Percentiles rank a stretch among this genome's conserved stretches.
These are phyloP conservation scores for Peromyscus nudipes DNA, from an alignment of 2,797 vertebrate genomes.

Conservation along the genomic window DNA sequence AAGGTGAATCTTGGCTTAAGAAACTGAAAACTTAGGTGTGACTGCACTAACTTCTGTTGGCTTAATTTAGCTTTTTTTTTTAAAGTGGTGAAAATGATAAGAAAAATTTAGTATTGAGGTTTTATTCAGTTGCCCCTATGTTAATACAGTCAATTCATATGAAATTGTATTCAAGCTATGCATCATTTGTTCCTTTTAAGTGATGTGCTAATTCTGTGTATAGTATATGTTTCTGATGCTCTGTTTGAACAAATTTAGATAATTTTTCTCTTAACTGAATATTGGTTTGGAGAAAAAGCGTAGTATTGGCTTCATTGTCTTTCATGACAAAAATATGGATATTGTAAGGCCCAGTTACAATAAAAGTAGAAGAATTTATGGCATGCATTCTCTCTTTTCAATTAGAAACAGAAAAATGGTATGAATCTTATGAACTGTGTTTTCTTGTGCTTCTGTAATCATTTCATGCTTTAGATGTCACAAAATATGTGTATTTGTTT, in stretches of 20 bases:
- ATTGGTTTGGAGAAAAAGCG: neutral
- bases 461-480: neutral
- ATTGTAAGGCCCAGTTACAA: neutral
- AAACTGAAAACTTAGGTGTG: neutral
- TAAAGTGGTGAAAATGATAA: neutral
- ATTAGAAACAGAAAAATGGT: neutral
- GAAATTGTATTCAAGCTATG: neutral
- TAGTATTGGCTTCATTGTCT: neutral
- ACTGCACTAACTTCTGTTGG: neutral
- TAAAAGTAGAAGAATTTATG: neutral
- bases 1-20: rapidly evolving
- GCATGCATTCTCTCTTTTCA: neutral
- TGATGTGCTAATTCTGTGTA: neutral
- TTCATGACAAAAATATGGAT: neutral
- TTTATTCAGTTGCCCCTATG: neutral
- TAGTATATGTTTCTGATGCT: neutral
- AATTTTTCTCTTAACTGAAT: neutral
- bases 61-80: neutral
- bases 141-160: neutral
- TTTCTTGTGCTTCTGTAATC: neutral
- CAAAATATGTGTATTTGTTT: neutral
- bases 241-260: neutral
- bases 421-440: neutral
- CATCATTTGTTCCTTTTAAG: neutral
- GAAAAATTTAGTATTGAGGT: neutral